Percentiles rank a stretch among this genome's conserved stretches.
Evolutionary conservation across 2,888 invertebrate species (phyloP).

Genomic region (Xestia rhomboidea): DNA sequence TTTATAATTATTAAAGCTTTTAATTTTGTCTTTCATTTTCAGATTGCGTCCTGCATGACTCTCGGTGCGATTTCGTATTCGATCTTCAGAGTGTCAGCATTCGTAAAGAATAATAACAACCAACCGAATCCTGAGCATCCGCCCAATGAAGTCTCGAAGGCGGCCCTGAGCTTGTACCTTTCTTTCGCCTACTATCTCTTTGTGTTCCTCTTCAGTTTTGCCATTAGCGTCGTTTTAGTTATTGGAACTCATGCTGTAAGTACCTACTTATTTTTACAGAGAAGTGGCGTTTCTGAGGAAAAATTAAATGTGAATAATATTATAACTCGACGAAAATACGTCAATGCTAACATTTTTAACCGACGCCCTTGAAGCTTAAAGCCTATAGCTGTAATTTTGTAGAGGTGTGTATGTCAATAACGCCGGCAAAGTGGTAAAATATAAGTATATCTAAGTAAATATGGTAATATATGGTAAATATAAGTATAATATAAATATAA

Average conservation of each 20-base stretch:
- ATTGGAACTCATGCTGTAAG: slow-evolving; percentile 83
- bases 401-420: too few species aligned
- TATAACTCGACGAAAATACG: not conserved
- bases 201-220: slow-evolving; percentile 78
- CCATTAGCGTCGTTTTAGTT: slow-evolving; percentile 79
- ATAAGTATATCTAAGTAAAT: too few species aligned
- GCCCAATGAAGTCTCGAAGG: slow-evolving; percentile 72
- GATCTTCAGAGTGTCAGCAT: slow-evolving; percentile 76
- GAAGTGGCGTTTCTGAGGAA: not conserved
- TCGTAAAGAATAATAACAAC: slow-evolving; percentile 70
- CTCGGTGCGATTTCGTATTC: slow-evolving; percentile 73
- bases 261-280: slow-evolving; percentile 15
- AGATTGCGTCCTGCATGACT: slow-evolving; percentile 76
- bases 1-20: not conserved
- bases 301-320: not conserved
- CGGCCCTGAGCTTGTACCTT: slow-evolving; percentile 80
- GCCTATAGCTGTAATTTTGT: too few species aligned
- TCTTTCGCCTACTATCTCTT: slow-evolving; percentile 80
- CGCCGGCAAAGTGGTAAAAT: too few species aligned
- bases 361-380: not conserved
- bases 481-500: too few species aligned
- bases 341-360: not conserved
- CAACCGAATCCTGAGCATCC: slow-evolving; percentile 72
- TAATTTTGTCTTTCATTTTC: slow-evolving; percentile 63
- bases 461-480: too few species aligned